Base-by-base conservation (phyloP, 2,113 vertebrate genomes). In the Chlorodrepanis virens region DNA sequence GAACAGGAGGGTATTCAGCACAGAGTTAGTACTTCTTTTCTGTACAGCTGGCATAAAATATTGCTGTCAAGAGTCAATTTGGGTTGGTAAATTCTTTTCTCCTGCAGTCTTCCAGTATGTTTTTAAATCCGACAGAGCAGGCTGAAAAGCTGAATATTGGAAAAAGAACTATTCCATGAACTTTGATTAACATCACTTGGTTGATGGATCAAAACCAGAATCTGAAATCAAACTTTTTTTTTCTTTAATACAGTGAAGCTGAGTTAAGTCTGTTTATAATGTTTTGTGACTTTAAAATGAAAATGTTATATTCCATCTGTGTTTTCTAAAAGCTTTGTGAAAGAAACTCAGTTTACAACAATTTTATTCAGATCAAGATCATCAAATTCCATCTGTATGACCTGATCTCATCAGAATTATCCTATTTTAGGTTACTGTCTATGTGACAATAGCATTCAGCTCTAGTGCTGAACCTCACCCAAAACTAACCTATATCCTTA, bases 401-500 rank as follows among this genome's bases (percentile, higher is more conserved):
- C 16, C 61, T 74, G n/a, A 61, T 89, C 57, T 89, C 37, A 2
- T 79, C 61, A 75, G 69, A 71, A 50, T 87, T 57, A 40, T 37
- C 37, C 20, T 85, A 49, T 94, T 93, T 91, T 76, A 87, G 65
- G 57, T 87, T 72, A 33, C 52, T 45, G 15, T 89, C 69, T 93
- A 3, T 90, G 59, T 76, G 49, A 91, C 61, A 91, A 69, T 14
- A 76, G 12, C 33, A 39, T 72, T 67, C 44, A 75, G 25, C 57
- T 60, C 59, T 40, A 40, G 21, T 1, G 0, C 33, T 2, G 5
- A 68, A 28, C 65, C n/a, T 82, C 53, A 94, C 89, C 47, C 45
- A 72, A 91, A 93, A 94, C 78, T 40, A 82, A 87, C 68, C 44
- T 49, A 37, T 95, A 64, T 75, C 95, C 91, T 93, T 65, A 85